Conservation (phyloP, 1,140 invertebrate genomes). For the Leptinotarsa texana region DNA sequence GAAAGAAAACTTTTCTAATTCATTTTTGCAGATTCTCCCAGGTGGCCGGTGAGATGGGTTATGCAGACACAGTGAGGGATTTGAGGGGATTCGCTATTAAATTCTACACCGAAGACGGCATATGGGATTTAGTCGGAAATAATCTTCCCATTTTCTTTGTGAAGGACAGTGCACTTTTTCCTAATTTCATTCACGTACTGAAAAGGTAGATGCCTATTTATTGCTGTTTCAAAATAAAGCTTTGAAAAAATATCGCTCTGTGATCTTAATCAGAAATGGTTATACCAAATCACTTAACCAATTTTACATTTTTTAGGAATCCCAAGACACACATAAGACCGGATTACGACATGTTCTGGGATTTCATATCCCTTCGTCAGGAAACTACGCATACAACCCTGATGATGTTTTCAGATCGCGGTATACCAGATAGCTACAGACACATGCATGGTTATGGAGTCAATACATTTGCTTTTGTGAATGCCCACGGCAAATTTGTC, state of each 20-base stretch:
- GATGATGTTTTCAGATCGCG: constrained; percentile 85
- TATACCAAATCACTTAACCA: not conserved
- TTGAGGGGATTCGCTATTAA: constrained; percentile 75
- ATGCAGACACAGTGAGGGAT: constrained; percentile 77
- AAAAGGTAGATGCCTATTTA: constrained; percentile 62
- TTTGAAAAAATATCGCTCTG: not conserved
- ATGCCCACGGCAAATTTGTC: constrained; percentile 61
- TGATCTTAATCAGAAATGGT: not conserved
- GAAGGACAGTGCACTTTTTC: constrained; percentile 71
- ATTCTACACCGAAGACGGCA: constrained; percentile 78
- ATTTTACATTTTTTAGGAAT: constrained; percentile 54
- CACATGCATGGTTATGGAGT: constrained; percentile 77
- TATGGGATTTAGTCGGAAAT: constrained; percentile 76
- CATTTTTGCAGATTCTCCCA: constrained; percentile 70
- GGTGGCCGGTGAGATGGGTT: constrained; percentile 85
- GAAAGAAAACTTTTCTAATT: not conserved
- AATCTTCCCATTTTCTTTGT: constrained; percentile 78
- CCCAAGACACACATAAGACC: constrained; percentile 68
- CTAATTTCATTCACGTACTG: constrained; percentile 65
- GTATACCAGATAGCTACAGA: constrained; percentile 81
- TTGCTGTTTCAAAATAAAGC: too few species aligned
- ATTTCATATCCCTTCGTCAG: constrained; percentile 82
- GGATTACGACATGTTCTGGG: constrained; percentile 88
- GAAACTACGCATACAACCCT: constrained; percentile 81
- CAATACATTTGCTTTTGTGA: constrained; percentile 74